Conservation (phyloP, 2,113 vertebrate species). For the Solea senegalensis region DNA sequence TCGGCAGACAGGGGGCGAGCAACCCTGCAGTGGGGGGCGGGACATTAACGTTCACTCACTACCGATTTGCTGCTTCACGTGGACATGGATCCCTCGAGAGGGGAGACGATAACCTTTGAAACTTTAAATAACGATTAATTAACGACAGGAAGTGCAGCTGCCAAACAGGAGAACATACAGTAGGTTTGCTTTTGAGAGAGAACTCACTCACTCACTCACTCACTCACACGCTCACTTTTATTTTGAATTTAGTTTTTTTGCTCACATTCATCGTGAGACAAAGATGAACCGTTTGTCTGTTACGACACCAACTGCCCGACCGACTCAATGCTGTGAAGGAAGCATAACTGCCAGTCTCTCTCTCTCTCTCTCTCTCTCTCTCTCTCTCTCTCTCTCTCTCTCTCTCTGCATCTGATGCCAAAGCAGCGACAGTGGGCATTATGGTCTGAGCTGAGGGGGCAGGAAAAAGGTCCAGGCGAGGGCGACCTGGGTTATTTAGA, state of each 20-base stretch:
- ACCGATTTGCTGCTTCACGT: slow-evolving; percentile 48
- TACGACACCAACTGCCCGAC: slow-evolving; percentile 53
- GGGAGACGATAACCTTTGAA: slow-evolving; percentile 3
- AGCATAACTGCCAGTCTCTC: slow-evolving; percentile 47
- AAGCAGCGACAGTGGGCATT: slow-evolving; percentile 73
- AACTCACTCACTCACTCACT: too few species aligned
- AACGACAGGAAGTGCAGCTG: slow-evolving; percentile 57
- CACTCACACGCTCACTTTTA: background rate
- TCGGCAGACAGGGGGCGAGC: background rate
- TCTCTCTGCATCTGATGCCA: slow-evolving; percentile 50
- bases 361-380: background rate
- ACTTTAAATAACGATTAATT: slow-evolving; percentile 19
- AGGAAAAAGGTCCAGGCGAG: slow-evolving; percentile 13
- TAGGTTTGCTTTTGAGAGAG: background rate
- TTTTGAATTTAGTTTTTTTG: background rate
- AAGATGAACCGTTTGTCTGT: slow-evolving; percentile 22
- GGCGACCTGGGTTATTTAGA: slow-evolving; percentile 25
- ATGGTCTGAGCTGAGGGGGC: slow-evolving; percentile 43
- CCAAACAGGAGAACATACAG: slow-evolving; percentile 42
- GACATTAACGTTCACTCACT: slow-evolving; percentile 36
- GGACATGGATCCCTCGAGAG: slow-evolving; percentile 13
- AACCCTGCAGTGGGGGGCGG: slow-evolving; percentile 2
- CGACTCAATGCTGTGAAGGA: slow-evolving; percentile 76
- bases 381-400: background rate
- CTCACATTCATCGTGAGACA: slow-evolving; percentile 19